phyloP scores from a whole-genome alignment of 2,113 vertebrate species.

The Camelus dromedarius region DNA sequence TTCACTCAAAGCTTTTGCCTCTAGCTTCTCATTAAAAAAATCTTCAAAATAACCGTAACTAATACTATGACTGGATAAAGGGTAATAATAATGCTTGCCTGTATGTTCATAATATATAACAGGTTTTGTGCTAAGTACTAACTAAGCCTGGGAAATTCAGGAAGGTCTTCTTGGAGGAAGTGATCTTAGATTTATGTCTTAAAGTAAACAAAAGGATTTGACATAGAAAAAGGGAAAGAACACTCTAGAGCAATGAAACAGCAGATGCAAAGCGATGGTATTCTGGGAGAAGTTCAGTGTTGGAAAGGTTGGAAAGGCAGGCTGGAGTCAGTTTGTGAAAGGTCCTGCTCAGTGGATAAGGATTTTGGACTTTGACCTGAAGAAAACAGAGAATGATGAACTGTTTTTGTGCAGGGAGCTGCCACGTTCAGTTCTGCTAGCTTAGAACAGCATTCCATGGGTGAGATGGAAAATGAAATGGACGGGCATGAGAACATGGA shows the following conservation, averaged over 20 bases:
- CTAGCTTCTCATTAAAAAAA: neutral
- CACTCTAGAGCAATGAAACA: neutral
- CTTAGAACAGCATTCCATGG: neutral
- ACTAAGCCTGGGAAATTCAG: neutral
- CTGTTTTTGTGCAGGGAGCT: neutral
- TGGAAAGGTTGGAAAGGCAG: neutral
- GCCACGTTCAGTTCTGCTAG: neutral
- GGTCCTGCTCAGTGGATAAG: neutral
- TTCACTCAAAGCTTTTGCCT: neutral
- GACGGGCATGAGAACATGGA: neutral
- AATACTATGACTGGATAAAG: neutral
- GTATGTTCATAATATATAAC: neutral
- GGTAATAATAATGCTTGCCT: neutral
- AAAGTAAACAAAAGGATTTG: neutral
- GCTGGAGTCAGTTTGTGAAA: neutral
- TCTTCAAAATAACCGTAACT: neutral
- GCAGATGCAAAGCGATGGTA: neutral
- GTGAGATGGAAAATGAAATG: neutral
- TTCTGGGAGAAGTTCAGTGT: neutral
- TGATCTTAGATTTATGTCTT: neutral
- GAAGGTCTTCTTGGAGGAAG: neutral
- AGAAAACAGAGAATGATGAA: neutral
- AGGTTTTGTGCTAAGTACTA: neutral
- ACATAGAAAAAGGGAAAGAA: neutral
- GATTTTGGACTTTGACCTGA: neutral